phyloP scores from a whole-genome alignment of 2,113 vertebrate species.

The Ophiodon elongatus region DNA sequence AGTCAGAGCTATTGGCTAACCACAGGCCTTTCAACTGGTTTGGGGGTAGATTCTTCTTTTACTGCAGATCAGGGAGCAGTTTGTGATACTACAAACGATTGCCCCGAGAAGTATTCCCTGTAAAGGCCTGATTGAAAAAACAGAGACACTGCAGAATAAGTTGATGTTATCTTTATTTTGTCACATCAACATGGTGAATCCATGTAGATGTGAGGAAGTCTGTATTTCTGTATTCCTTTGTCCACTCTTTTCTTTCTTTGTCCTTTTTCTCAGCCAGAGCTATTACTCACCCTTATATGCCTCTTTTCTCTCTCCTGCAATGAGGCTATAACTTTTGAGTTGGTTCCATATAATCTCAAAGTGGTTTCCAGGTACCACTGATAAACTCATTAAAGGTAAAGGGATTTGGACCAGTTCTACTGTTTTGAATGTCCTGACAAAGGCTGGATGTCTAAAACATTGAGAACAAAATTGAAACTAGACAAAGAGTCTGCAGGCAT shows the following conservation, averaged over 20 bases:
- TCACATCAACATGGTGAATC: not conserved
- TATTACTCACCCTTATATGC: constrained; percentile 7
- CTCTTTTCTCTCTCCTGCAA: not conserved
- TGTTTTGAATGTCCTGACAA: not conserved
- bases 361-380: constrained; percentile 18
- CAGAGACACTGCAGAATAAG: not conserved
- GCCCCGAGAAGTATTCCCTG: constrained; percentile 48
- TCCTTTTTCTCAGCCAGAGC: constrained; percentile 17
- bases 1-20: constrained; percentile 45
- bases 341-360: constrained; percentile 11
- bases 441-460: not conserved
- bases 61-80: constrained; percentile 57
- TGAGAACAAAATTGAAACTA: not conserved
- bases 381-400: constrained; percentile 21
- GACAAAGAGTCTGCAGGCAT: not conserved
- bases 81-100: constrained; percentile 53
- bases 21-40: constrained; percentile 69
- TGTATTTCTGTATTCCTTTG: not conserved
- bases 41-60: constrained; percentile 62
- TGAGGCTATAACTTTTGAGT: not conserved
- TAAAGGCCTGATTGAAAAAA: constrained; percentile 41
- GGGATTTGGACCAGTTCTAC: not conserved
- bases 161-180: constrained; percentile 25
- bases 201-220: not conserved
- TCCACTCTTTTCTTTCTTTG: not conserved